Evolutionary conservation across 2,113 vertebrate genomes (phyloP).

Genomic region (Urocitellus parryii): DNA sequence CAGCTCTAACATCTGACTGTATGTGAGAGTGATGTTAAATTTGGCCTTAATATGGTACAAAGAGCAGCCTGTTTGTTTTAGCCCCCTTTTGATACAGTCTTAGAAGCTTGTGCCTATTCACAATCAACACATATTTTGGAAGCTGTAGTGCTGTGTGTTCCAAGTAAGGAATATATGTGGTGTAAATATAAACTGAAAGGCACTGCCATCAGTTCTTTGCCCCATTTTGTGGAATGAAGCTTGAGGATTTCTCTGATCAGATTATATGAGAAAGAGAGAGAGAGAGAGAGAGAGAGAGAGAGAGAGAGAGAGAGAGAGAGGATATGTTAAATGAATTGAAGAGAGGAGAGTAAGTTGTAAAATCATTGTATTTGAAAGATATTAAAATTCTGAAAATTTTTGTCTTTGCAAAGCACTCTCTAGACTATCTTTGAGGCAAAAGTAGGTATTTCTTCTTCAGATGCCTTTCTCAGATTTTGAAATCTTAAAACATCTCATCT

Average conservation of each 20-base stretch:
- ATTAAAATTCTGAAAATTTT: constrained; percentile 34
- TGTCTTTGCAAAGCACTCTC: background rate
- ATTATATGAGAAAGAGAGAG: background rate
- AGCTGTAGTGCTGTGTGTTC: background rate
- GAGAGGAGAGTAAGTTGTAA: background rate
- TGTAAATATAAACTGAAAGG: background rate
- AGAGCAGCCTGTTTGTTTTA: background rate
- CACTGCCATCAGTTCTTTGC: background rate
- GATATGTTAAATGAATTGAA: background rate
- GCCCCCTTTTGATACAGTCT: background rate
- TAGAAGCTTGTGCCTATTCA: background rate
- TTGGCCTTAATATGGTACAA: background rate
- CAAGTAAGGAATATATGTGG: background rate
- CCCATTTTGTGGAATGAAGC: background rate
- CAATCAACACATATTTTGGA: background rate
- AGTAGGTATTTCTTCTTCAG: constrained; percentile 23
- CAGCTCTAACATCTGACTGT: background rate
- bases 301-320: too few relatives aligned
- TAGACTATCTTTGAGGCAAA: constrained; percentile 6
- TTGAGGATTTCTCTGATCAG: background rate
- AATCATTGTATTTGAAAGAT: constrained; percentile 24
- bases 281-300: too few relatives aligned
- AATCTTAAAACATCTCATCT: constrained; percentile 13
- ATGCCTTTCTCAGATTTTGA: constrained; percentile 9
- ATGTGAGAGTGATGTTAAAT: background rate